Evolutionary conservation across 2,113 vertebrate species (phyloP), one percentile per base, ranked within the genome.

Genomic region (Caretta caretta): DNA sequence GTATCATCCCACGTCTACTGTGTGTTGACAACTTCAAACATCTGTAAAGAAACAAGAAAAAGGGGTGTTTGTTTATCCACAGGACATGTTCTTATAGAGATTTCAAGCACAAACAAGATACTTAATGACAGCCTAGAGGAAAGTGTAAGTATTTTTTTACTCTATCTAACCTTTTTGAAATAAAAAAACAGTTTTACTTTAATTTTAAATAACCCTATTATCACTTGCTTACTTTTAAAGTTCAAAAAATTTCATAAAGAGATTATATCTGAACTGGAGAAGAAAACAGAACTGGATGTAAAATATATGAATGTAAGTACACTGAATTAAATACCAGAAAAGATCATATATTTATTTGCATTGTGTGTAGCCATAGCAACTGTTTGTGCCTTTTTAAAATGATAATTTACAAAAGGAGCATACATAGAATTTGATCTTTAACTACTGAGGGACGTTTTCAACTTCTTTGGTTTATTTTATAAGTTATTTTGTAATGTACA

Each of bases 221-320:
- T 86, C 16, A 84, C 90, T 90, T 8, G 90, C 97, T 97, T 97
- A 19, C 50, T 96, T 97, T 97, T 95, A 29, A 98, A 99, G 99
- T 99, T 99, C 96, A 99, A 98, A 98, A 99, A 97, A 95, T 99
- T 99, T 96, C 99, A 99, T 96, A 98, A 98, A 97, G 99, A 99
- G 50, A 99, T 99, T 83, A 98, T 99, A 94, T 92, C 95, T 17
- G 99, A 99, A 97, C 98, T 99, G 98, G 99, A 99, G 97, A 99
- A 98, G 98, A 99, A 99, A 98, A 99, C 99, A 2, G 99, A 99
- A 31, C 98, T 99, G 96, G 99, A 99, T 90, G 98, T 99, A 24
- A 99, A 99, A 94, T 99, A 99, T 27, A 99, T 99, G 99, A 99
- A 98, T 22, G 99, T 99, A 97, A 99, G 99, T 98, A 90, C 2